phyloP scores from a whole-genome alignment of 1,140 invertebrate species.

The Orchestia grillus region DNA sequence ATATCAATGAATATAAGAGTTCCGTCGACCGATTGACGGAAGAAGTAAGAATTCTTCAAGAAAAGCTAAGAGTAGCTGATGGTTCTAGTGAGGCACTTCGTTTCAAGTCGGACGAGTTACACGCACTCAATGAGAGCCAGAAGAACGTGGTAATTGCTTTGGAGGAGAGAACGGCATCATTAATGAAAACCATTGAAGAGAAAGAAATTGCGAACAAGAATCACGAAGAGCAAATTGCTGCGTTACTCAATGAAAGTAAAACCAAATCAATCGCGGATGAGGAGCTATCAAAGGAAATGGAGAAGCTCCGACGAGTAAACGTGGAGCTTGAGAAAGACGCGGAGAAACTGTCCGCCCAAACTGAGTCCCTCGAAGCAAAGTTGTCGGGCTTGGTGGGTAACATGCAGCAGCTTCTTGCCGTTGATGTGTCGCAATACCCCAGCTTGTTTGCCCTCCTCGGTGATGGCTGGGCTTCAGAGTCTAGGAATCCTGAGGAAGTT shows the following conservation, averaged over 20 bases:
- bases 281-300: not conserved
- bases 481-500: not conserved
- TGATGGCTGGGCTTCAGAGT: not conserved
- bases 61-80: conserved; percentile 46
- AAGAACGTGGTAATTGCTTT: not conserved
- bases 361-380: not conserved
- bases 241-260: conserved; percentile 41
- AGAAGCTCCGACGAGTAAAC: not conserved
- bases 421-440: not conserved
- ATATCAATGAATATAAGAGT: conserved; percentile 3
- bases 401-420: not conserved
- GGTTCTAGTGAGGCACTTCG: conserved; percentile 23
- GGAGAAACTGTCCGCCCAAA: not conserved
- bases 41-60: conserved; percentile 42
- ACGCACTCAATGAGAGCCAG: not conserved
- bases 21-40: not conserved
- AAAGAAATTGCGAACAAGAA: conserved; percentile 53
- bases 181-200: conserved; percentile 30
- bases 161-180: not conserved
- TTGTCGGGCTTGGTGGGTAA: not conserved
- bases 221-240: conserved; percentile 15
- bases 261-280: not conserved
- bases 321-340: not conserved
- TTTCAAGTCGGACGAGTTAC: not conserved
- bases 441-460: not conserved